Conservation (phyloP, 2,888 invertebrate genomes). For the Dione vanillae region DNA sequence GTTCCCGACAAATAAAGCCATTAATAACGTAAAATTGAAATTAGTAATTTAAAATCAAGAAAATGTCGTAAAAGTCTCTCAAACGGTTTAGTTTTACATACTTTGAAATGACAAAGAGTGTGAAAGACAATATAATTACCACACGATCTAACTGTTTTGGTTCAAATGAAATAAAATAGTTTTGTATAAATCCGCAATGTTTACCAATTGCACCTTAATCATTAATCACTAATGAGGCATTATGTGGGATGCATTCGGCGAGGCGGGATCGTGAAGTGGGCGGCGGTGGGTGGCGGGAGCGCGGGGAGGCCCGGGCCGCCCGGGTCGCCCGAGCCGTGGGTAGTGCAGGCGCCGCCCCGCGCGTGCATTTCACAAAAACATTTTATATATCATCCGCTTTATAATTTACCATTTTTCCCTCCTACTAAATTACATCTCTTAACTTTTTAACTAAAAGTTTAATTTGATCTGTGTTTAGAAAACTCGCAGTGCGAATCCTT, state of each 20-base stretch:
- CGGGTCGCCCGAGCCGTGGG: background rate
- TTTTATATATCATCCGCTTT: constrained; percentile 24
- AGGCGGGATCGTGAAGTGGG: constrained; percentile 6
- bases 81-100: background rate
- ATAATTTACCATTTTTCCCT: constrained; percentile 19
- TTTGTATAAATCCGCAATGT: background rate
- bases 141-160: background rate
- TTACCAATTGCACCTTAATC: constrained; percentile 18
- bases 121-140: background rate
- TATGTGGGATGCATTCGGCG: constrained; percentile 14
- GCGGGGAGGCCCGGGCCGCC: background rate
- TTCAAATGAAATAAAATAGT: too few relatives aligned
- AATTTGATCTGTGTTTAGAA: background rate
- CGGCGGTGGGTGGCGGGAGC: background rate
- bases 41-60: background rate
- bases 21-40: background rate
- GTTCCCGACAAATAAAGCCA: too few relatives aligned
- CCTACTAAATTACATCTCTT: constrained; percentile 8
- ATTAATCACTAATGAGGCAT: constrained; percentile 16
- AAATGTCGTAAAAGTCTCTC: background rate
- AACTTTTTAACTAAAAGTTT: background rate
- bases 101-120: background rate
- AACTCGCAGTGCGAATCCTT: constrained; percentile 3
- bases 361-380: constrained; percentile 24
- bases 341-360: background rate